Evolutionary conservation across 2,888 invertebrate genomes (phyloP), one percentile per base, ranked within the genome.

Genomic region (Netelia inedita): DNA sequence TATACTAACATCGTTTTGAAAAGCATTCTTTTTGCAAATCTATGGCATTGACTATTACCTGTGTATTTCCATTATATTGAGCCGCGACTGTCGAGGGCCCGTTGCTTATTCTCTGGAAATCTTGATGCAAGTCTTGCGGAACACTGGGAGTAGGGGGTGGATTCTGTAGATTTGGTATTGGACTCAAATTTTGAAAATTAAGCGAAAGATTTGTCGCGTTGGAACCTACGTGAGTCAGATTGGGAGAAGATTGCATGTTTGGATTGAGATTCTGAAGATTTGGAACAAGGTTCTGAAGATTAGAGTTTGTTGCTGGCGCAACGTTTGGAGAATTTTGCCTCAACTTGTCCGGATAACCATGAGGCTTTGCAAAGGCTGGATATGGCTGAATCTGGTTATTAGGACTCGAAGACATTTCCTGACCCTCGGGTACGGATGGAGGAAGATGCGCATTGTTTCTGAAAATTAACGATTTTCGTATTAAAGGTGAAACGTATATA

Each of bases 381-480:
- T 92, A 93, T 19, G 85, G 75, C 75, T 91, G 91, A 19, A 90
- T 88, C 87, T 92, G 92, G 6, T 35, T 35, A 23, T 86, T 89
- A 2, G 95, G 94, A 41, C 94, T 94, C 11, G 95, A 94, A 41
- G 95, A 95, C 87, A 96, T 94, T 28, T 96, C 96, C 87, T 96
- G 96, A 92, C 98, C 98, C 94, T 98, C 98, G 35, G 98, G 98
- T 53, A 98, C 97, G 41, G 97, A 95, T 0, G 98, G 97, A 73
- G 98, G 98, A 53, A 98, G 96, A 94, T 98, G 98, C 35, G 97
- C 96, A 91, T 96, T 96, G 90, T 96, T 96, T 82, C 93, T 93
- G 59, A 8, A 88, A 86, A 50, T 8, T 35, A 78, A 57, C 19
- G 35, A 35, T 35, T 19, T 16, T 55, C 3, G 1, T n/a, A 19